A percentile compares a stretch with the other conserved stretches of the same genome.
Conservation (phyloP, 2,888 invertebrate genomes). For the Tethea ocularis region DNA sequence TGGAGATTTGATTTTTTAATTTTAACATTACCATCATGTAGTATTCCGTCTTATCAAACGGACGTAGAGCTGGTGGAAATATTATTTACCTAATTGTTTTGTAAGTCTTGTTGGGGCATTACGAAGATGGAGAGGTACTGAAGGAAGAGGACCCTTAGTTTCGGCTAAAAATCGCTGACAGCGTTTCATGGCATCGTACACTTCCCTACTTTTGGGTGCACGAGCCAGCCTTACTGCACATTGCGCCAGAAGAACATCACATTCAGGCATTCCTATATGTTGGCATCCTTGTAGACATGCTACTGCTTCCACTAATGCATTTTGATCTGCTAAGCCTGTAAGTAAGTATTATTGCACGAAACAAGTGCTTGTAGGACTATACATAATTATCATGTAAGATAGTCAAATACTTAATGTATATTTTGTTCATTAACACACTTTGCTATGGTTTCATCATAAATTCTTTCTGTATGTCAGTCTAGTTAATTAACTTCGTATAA, state of each 20-base stretch:
- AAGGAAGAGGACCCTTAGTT: conserved; percentile 87
- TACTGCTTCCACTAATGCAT: conserved; percentile 87
- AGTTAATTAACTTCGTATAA: too few species aligned
- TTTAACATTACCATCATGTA: too few species aligned
- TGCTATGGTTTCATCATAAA: too few species aligned
- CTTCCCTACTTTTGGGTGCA: conserved; percentile 89
- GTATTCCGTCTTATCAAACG: too few species aligned
- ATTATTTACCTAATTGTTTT: conserved; percentile 86
- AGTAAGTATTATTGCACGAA: too few species aligned
- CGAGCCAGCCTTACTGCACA: conserved; percentile 90
- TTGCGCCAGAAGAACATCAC: conserved; percentile 90
- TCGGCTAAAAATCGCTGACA: conserved; percentile 85
- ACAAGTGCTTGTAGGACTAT: too few species aligned
- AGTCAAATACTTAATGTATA: too few species aligned
- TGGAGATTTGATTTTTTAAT: too few species aligned
- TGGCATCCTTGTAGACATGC: conserved; percentile 91
- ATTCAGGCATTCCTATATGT: conserved; percentile 92
- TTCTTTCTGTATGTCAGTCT: too few species aligned
- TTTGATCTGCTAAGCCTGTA: conserved; percentile 86
- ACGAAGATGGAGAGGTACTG: conserved; percentile 90
- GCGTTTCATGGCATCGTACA: conserved; percentile 82
- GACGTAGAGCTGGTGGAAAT: too few species aligned
- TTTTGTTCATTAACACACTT: too few species aligned
- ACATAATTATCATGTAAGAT: too few species aligned
- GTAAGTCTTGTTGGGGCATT: conserved; percentile 92